phyloP scores from a whole-genome alignment of 2,113 vertebrate species.

The Phalacrocorax brasilianus region DNA sequence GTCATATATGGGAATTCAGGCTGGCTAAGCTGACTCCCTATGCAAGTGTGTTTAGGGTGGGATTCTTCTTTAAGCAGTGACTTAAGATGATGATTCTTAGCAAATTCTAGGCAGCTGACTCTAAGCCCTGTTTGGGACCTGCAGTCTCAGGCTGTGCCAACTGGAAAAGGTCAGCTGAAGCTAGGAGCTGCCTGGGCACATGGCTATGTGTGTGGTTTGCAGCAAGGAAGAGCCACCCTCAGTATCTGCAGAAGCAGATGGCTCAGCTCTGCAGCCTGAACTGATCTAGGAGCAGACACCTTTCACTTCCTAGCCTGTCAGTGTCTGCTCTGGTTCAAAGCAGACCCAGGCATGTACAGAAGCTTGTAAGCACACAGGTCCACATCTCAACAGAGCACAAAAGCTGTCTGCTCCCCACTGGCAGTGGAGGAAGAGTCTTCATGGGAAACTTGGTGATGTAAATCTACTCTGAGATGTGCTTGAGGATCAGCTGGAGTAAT shows the following conservation, averaged over 20 bases:
- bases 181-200: not conserved
- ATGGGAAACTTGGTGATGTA: not conserved
- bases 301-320: not conserved
- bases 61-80: slow-evolving; percentile 24
- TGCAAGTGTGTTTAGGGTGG: slow-evolving; percentile 10
- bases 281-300: not conserved
- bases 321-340: not conserved
- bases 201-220: not conserved
- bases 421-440: not conserved
- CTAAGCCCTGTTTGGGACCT: slow-evolving; percentile 15
- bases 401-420: not conserved
- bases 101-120: not conserved
- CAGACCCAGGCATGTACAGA: not conserved
- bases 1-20: slow-evolving; percentile 41
- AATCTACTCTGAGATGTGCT: not conserved
- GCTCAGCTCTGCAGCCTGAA: not conserved
- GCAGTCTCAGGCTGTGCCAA: not conserved
- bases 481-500: not conserved
- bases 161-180: slow-evolving; percentile 41
- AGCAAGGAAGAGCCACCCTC: not conserved
- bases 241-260: not conserved
- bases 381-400: not conserved
- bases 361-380: not conserved
- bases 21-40: not conserved
- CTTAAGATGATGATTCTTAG: slow-evolving; percentile 18